phyloP scores from a whole-genome alignment of 2,113 vertebrate species.

The Vidua macroura region DNA sequence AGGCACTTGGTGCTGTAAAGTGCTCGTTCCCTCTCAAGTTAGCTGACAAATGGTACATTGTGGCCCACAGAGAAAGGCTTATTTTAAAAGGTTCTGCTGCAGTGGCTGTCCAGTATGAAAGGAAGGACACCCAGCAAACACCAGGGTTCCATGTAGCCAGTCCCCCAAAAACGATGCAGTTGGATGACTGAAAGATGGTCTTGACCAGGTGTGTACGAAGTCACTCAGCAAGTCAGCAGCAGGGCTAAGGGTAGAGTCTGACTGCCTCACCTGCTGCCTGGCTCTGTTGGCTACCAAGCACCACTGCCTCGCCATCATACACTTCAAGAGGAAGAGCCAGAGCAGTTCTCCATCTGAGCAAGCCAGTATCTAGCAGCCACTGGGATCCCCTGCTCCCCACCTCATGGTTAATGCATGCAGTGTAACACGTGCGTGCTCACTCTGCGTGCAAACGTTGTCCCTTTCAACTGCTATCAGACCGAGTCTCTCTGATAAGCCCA shows the following conservation, averaged over 20 bases:
- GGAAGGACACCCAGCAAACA: not conserved
- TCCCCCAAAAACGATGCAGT: not conserved
- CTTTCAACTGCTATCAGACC: not conserved
- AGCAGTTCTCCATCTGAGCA: not conserved
- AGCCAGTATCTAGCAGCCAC: not conserved
- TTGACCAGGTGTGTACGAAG: not conserved
- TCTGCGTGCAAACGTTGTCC: not conserved
- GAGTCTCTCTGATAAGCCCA: not conserved
- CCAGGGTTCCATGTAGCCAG: fast-evolving
- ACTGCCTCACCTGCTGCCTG: fast-evolving
- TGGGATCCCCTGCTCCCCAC: not conserved
- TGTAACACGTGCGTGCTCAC: fast-evolving
- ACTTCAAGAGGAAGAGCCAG: not conserved
- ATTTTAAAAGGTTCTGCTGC: not conserved
- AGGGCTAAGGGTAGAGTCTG: not conserved
- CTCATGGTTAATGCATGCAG: not conserved
- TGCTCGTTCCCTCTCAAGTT: not conserved
- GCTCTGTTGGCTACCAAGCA: not conserved
- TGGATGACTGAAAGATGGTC: not conserved
- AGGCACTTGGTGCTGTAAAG: not conserved
- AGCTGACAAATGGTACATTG: not conserved
- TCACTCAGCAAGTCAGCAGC: not conserved
- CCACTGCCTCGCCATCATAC: not conserved
- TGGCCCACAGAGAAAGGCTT: not conserved
- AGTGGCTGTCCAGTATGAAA: not conserved